Base-by-base conservation (phyloP, 2,797 vertebrate species). In the Florisuga fusca region DNA sequence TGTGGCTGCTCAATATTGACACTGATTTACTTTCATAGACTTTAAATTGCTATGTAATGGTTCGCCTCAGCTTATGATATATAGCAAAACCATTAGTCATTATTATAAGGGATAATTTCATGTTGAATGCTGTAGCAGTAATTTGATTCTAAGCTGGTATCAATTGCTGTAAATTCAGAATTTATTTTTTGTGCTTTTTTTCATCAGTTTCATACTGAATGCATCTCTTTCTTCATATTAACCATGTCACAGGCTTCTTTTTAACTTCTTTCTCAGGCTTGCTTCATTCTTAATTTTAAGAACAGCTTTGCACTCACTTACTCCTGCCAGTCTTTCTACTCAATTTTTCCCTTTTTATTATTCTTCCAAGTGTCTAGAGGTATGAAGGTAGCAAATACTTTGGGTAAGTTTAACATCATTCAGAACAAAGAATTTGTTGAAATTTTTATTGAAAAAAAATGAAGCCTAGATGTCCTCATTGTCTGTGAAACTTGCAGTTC, bases 1-100 rank as follows among this genome's bases (percentile, higher is more conserved):
- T 90, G 68, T 88, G 73, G 51, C 55, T 82, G n/a, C 93, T 89
- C 82, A 63, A 7, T 80, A 69, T 31, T 89, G 90, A 84, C 43
- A 36, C 13, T 91, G 51, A 92, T 89, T 62, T 91, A 74, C 68
- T 79, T 87, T 77, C 64, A 41, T 22, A 74, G 55, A 67, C 48
- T 79, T 72, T 15, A 85, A 85, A 85, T 75, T 71, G n/a, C 72
- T 89, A 19, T 18, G 14, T 71, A 69, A 59, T 74, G 31, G 12
- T 67, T 87, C 67, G 45, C 45, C 33, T 59, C 14, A 20, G 22
- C 0, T 1, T 74, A 51, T 71, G 54, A 76, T 55, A 33, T 67
- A 75, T 55, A 73, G 74, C 45, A 89, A 91, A 93, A 43, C 31
- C 15, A 61, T 85, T 83, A 80, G 53, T 77, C 33, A 9, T 83